These are phyloP conservation scores for Eupithecia centaureata DNA, from an alignment of 2,888 invertebrate genomes.

Conservation along the genomic window DNA sequence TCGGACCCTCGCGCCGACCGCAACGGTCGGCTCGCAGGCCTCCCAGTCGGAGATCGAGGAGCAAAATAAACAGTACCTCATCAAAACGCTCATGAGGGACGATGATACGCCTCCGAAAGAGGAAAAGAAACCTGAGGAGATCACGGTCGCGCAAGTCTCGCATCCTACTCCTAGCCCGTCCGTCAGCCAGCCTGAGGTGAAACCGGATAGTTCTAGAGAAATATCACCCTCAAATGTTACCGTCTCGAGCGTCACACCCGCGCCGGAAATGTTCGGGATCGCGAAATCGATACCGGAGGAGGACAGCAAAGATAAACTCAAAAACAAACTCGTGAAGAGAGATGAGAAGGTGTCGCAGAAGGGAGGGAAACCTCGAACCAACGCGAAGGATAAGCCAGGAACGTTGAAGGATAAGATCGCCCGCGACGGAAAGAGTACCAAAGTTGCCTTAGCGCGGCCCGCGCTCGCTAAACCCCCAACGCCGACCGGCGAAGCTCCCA, in stretches of 20 bases:
- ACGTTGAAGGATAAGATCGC: conserved; percentile 73
- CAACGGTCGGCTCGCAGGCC: conserved; percentile 77
- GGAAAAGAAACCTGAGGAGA: conserved; percentile 81
- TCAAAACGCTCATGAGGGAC: conserved; percentile 95
- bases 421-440: conserved; percentile 71
- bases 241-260: conserved; percentile 43
- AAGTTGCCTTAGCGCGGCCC: conserved; percentile 71
- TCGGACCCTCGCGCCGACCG: conserved; percentile 64
- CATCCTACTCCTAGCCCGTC: conserved; percentile 13
- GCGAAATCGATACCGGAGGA: conserved; percentile 72
- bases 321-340: conserved; percentile 52
- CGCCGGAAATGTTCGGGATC: conserved; percentile 84
- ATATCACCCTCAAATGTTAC: conserved; percentile 34
- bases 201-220: conserved; percentile 17
- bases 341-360: conserved; percentile 70
- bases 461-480: conserved; percentile 56
- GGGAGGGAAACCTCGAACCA: conserved; percentile 71
- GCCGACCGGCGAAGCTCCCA: conserved; percentile 60
- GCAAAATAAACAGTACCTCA: conserved; percentile 91
- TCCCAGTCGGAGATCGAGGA: conserved; percentile 85
- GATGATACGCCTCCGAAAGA: conserved; percentile 88
- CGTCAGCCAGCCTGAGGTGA: conserved; percentile 6
- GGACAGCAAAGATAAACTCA: conserved; percentile 60
- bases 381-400: conserved; percentile 73
- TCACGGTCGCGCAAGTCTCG: conserved; percentile 72